A percentile compares a stretch with the other conserved stretches of the same genome.
These are phyloP conservation scores for Chorisops tibialis DNA, from an alignment of 2,888 invertebrate genomes.

Conservation along the genomic window DNA sequence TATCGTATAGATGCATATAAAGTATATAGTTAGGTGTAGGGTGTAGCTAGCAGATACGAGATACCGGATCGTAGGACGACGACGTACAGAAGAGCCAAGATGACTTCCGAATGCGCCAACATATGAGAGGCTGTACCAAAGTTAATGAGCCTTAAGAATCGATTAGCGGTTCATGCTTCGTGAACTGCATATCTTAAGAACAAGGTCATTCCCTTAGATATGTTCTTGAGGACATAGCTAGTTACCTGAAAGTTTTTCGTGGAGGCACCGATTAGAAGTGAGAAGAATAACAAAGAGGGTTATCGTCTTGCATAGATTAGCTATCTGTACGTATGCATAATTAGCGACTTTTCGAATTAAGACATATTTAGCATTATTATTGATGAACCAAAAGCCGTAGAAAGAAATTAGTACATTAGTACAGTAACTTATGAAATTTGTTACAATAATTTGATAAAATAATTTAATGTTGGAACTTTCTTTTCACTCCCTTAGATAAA, in stretches of 20 bases:
- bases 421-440: too few relatives aligned
- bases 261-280: too few relatives aligned
- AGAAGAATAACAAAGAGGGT: too few relatives aligned
- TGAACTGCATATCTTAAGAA: conserved; percentile 16
- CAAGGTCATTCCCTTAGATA: conserved; percentile 1
- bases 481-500: too few relatives aligned
- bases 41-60: conserved; percentile 3
- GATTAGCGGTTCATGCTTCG: conserved; percentile 26
- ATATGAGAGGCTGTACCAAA: conserved; percentile 8
- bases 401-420: too few relatives aligned
- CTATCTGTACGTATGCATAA: too few relatives aligned
- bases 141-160: conserved; percentile 24
- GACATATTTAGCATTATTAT: too few relatives aligned
- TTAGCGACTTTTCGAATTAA: too few relatives aligned
- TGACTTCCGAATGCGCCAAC: conserved; percentile 10
- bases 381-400: too few relatives aligned
- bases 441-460: too few relatives aligned
- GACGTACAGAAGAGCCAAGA: neutral
- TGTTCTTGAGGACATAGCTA: neutral
- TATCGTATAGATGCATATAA: neutral
- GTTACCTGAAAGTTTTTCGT: neutral
- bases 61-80: neutral
- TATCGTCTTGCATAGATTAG: too few relatives aligned
- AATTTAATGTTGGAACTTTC: too few relatives aligned
- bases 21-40: neutral